Evolutionary conservation across 2,888 invertebrate genomes (phyloP).

Genomic region (Hoplodrina ambigua): DNA sequence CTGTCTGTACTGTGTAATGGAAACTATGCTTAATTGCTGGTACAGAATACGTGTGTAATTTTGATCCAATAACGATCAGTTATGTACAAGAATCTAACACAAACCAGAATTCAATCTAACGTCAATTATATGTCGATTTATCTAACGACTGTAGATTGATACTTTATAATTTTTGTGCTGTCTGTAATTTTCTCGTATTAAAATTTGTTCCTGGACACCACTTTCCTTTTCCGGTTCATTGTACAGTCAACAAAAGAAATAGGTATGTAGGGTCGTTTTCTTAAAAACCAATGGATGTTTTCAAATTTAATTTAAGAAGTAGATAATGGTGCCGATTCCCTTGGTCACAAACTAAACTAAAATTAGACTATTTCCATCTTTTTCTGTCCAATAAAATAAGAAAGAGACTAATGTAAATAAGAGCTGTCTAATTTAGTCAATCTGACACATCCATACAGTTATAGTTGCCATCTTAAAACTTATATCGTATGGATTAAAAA

Average conservation of each 20-base stretch:
- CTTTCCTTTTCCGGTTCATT: slow-evolving; percentile 33
- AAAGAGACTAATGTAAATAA: no score
- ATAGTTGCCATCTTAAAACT: no score
- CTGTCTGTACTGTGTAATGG: neutral
- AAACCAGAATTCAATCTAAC: slow-evolving; percentile 19
- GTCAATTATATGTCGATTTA: slow-evolving; percentile 38
- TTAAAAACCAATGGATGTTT: no score
- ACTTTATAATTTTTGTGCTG: slow-evolving; percentile 23
- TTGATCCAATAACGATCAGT: slow-evolving; percentile 18
- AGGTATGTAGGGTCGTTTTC: no score
- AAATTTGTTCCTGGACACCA: slow-evolving; percentile 18
- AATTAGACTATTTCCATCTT: no score
- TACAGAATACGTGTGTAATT: slow-evolving; percentile 16
- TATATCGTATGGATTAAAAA: no score
- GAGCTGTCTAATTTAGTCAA: no score
- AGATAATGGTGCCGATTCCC: no score
- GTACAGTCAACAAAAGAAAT: neutral
- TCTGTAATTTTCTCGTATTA: slow-evolving; percentile 26
- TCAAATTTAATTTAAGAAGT: no score
- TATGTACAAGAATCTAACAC: slow-evolving; percentile 12
- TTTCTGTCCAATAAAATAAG: no score
- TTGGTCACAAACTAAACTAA: no score
- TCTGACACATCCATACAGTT: no score
- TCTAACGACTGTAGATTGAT: slow-evolving; percentile 23
- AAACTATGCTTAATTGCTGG: slow-evolving; percentile 14